Percentiles rank a stretch among this genome's conserved stretches.
Evolutionary conservation across 2,888 invertebrate genomes (phyloP).

Genomic region (Teinopalpus imperialis): DNA sequence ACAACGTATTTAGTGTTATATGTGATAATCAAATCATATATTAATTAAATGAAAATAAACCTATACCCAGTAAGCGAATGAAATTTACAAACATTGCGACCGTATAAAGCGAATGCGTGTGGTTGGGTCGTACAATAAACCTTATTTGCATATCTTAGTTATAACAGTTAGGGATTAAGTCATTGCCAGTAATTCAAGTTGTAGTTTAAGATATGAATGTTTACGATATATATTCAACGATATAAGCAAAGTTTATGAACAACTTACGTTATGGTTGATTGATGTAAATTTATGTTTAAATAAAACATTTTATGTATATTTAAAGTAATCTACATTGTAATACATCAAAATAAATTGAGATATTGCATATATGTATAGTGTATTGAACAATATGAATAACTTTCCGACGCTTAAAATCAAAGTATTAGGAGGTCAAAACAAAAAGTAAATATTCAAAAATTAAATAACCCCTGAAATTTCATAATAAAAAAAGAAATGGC

Average conservation of each 20-base stretch:
- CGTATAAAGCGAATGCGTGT: slow-evolving; percentile 14
- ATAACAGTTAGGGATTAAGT: slow-evolving; percentile 51
- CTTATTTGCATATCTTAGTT: slow-evolving; percentile 54
- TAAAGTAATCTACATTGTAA: no score
- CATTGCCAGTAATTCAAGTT: slow-evolving; percentile 49
- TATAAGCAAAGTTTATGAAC: slow-evolving; percentile 29
- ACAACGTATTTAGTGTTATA: no score
- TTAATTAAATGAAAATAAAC: no score
- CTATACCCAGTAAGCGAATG: neutral
- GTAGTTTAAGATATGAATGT: slow-evolving; percentile 28
- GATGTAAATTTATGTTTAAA: neutral
- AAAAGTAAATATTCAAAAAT: no score
- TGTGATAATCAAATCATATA: no score
- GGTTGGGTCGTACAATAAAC: slow-evolving; percentile 24
- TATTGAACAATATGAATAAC: no score
- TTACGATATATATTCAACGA: slow-evolving; percentile 33
- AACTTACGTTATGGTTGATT: slow-evolving; percentile 14
- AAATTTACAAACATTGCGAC: slow-evolving; percentile 11
- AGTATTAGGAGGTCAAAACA: no score
- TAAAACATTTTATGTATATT: neutral
- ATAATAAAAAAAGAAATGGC: no score
- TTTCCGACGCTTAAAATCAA: no score
- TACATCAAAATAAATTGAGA: no score
- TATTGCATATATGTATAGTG: no score
- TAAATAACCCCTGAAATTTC: no score